These are phyloP conservation scores for Gobio gobio DNA, from an alignment of 2,113 vertebrate genomes.

Conservation along the genomic window DNA sequence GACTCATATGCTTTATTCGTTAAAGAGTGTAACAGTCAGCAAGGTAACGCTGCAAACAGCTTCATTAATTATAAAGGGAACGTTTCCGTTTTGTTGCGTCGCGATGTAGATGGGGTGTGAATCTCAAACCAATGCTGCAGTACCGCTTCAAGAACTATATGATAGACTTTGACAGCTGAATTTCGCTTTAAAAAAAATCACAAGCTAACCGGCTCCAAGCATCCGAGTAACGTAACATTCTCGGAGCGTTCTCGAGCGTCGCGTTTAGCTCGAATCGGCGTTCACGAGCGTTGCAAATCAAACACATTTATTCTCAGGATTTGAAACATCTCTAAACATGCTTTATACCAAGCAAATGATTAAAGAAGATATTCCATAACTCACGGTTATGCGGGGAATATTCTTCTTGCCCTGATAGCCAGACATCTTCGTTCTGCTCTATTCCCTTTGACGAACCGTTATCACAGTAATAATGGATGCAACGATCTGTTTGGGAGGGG, in stretches of 20 bases:
- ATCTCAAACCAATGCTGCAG: background rate
- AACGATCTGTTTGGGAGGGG: constrained; percentile 33
- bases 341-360: background rate
- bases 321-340: background rate
- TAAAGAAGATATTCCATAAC: constrained; percentile 60
- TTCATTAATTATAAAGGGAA: background rate
- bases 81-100: background rate
- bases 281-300: background rate
- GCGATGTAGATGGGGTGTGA: background rate
- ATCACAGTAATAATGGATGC: constrained; percentile 55
- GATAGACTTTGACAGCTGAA: background rate
- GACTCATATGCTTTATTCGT: too few species aligned
- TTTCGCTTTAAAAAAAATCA: background rate
- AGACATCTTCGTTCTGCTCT: constrained; percentile 82
- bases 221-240: background rate
- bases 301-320: background rate
- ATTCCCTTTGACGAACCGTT: constrained; percentile 61
- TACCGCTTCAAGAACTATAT: background rate
- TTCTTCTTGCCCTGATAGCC: constrained; percentile 94
- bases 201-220: constrained; percentile 1
- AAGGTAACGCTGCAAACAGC: background rate
- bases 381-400: constrained; percentile 98
- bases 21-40: too few species aligned
- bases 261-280: background rate
- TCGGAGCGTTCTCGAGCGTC: background rate